Evolutionary conservation across 1,140 invertebrate genomes (phyloP).

Genomic region (Bombus sibiricus): DNA sequence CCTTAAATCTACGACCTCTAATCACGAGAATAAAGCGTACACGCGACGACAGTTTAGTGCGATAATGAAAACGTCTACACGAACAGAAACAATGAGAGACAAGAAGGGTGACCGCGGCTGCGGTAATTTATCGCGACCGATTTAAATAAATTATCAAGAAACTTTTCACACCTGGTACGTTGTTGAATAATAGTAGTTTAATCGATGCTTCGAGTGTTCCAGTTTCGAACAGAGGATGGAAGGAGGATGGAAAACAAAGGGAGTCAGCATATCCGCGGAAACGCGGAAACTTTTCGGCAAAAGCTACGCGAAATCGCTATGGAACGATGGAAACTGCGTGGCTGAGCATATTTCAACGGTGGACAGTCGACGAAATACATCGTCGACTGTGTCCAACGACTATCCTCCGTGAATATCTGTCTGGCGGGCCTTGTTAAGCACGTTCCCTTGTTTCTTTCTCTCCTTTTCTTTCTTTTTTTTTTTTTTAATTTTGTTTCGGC

Average conservation of each 20-base stretch:
- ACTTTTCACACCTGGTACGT: constrained; percentile 2
- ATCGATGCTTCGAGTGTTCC: constrained; percentile 47
- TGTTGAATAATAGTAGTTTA: constrained; percentile 52
- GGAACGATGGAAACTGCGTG: constrained; percentile 54
- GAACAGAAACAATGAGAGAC: neutral
- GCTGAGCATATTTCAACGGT: constrained; percentile 50
- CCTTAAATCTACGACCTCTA: neutral
- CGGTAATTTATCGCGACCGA: constrained; percentile 36
- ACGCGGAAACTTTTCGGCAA: constrained; percentile 52
- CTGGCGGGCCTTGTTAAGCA: constrained; percentile 54
- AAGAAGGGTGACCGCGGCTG: too few species aligned
- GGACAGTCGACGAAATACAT: constrained; percentile 52
- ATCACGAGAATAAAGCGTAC: neutral
- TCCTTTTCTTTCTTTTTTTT: neutral
- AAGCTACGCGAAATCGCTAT: constrained; percentile 35
- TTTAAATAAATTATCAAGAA: constrained; percentile 44
- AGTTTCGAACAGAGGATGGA: neutral
- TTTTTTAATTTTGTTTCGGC: neutral
- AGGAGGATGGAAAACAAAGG: neutral
- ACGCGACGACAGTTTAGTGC: neutral
- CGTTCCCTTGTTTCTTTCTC: constrained; percentile 6
- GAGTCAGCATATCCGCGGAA: constrained; percentile 36
- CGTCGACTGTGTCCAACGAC: constrained; percentile 47
- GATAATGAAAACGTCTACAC: neutral
- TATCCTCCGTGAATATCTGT: constrained; percentile 52